These are phyloP conservation scores for Cryptophagus acutangulus DNA, from an alignment of 2,888 invertebrate genomes.

Conservation along the genomic window DNA sequence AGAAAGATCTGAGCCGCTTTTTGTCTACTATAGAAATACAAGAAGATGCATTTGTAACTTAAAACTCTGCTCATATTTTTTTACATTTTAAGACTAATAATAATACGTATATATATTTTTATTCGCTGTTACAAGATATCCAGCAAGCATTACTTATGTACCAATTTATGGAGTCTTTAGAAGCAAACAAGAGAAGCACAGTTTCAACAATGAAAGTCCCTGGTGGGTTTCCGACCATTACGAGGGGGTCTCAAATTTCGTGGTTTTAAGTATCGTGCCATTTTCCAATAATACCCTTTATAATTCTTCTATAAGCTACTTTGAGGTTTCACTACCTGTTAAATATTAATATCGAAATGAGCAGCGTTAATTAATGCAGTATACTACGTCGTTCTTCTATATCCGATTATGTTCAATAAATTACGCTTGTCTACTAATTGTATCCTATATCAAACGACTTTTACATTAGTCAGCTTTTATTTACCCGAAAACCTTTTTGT, in stretches of 20 bases:
- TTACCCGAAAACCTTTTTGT: too few relatives aligned
- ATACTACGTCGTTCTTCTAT: not conserved
- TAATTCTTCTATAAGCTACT: constrained; percentile 24
- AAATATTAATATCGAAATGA: constrained; percentile 22
- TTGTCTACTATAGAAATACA: too few relatives aligned
- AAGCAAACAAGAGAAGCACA: constrained; percentile 7
- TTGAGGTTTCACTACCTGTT: constrained; percentile 21
- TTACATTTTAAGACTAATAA: constrained; percentile 1
- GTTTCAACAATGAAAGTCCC: constrained; percentile 8
- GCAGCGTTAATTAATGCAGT: constrained; percentile 13
- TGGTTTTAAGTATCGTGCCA: constrained; percentile 18
- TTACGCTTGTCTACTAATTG: constrained; percentile 6
- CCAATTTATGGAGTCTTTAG: constrained; percentile 4
- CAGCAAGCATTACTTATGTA: not conserved
- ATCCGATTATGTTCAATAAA: constrained; percentile 13
- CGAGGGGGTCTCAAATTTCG: constrained; percentile 17
- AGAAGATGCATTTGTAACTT: too few relatives aligned
- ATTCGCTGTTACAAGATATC: constrained; percentile 1
- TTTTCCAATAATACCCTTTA: constrained; percentile 22
- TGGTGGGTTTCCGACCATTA: constrained; percentile 14
- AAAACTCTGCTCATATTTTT: not conserved
- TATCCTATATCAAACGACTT: too few relatives aligned
- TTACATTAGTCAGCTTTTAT: too few relatives aligned
- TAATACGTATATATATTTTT: constrained; percentile 1
- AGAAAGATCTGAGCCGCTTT: not conserved